phyloP scores from a whole-genome alignment of 1,140 invertebrate genomes.

The Radopholus similis region DNA sequence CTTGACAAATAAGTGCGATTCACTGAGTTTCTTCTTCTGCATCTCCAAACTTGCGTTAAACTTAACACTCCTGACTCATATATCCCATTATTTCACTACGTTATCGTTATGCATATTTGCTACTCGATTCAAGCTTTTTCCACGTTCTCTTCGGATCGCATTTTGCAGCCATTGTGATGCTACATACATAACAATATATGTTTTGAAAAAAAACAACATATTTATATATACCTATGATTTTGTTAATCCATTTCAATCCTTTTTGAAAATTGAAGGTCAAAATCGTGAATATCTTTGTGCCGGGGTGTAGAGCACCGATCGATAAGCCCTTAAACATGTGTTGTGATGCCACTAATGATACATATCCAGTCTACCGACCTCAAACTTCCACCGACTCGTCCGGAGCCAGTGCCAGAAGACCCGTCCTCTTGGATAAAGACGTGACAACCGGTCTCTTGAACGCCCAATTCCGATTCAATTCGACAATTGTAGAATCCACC shows the following conservation, averaged over 20 bases:
- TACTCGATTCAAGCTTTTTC: too few species aligned
- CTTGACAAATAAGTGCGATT: too few species aligned
- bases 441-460: slow-evolving; percentile 34
- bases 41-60: too few species aligned
- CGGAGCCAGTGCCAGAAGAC: not conserved
- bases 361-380: not conserved
- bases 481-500: slow-evolving; percentile 36
- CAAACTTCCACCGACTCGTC: not conserved
- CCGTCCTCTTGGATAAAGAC: slow-evolving; percentile 34
- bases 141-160: too few species aligned
- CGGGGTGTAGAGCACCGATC: slow-evolving; percentile 31
- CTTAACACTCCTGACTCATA: too few species aligned
- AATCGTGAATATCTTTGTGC: slow-evolving; percentile 31
- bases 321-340: slow-evolving; percentile 27
- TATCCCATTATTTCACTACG: too few species aligned
- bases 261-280: not conserved
- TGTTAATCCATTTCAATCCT: not conserved
- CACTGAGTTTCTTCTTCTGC: too few species aligned
- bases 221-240: not conserved
- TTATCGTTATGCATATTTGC: not conserved
- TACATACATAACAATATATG: not conserved
- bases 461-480: slow-evolving; percentile 36
- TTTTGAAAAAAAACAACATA: not conserved
- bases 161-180: not conserved
- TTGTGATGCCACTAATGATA: not conserved